Evolutionary conservation across 2,113 vertebrate species (phyloP), one percentile per base, ranked within the genome.

Genomic region (Hymenochirus boettgeri): DNA sequence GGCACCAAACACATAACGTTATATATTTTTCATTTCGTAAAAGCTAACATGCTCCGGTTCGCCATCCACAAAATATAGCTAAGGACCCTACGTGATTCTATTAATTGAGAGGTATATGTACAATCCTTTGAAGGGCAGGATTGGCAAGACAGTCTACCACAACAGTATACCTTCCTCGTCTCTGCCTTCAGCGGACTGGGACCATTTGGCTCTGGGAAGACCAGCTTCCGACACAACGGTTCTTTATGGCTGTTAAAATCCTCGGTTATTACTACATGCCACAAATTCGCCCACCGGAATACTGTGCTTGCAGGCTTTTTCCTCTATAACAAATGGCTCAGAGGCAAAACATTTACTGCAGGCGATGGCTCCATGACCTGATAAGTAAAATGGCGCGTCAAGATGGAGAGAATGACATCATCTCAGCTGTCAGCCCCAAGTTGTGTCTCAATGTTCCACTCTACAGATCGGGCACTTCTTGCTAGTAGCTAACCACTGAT

Each of bases 401-500:
- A 46, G 19, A 48, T 45, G 69, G 39, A 42, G 39, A 15, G 2
- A 42, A 42, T n/a, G 53, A 47, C 74, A 27, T 62, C 70, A 71
- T 84, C 91, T 98, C 94, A 99, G 88, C 95, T 97, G 86, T 96
- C 95, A 0, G 90, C 89, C 77, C 90, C 90, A 54, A 99, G 92
- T 75, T 99, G 96, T 81, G 96, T 96, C 86, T 99, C 94, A 88
- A 99, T 99, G 90, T n/a, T 99, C 95, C 88, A 99, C 95, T 71
- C 96, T 90, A 86, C 96, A 99, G 83, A 99, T 98, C n/a, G 96
- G 96, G 88, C 96, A 99, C 86, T 98, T 99, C 86, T 96, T 95
- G 88, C 93, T 99, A 81, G 93, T 98, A 72, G 92, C 93, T 78
- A 99, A 87, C 96, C 96, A 98, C 79, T 98, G 95, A 84, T 98